These are phyloP conservation scores for Bergia sp. DNA, from an alignment of 92 coral and sea anemone genomes.

Conservation along the genomic window DNA sequence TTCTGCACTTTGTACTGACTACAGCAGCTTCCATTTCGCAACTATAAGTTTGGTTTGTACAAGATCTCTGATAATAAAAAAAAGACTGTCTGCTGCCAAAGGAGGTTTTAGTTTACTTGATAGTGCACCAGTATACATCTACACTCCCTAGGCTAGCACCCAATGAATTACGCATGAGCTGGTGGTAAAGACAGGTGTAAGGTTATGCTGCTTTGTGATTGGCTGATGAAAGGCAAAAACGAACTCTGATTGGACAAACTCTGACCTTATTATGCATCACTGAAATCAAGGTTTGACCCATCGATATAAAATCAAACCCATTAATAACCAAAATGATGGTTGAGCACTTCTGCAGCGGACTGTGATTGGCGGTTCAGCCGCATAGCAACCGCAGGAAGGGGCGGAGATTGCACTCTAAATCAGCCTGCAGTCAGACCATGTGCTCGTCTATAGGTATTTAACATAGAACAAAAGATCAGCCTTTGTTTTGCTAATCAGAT, in stretches of 20 bases:
- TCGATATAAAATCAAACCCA: slow-evolving; percentile 46
- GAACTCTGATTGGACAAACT: slow-evolving; percentile 61
- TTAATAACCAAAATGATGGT: slow-evolving; percentile 32
- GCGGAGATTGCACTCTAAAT: slow-evolving; percentile 11
- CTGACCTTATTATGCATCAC: slow-evolving; percentile 64
- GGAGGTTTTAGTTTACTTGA: slow-evolving; percentile 9
- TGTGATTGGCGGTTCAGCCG: slow-evolving; percentile 29
- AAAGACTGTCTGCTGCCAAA: slow-evolving; percentile 12
- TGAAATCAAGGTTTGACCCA: slow-evolving; percentile 45
- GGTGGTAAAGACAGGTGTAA: slow-evolving; percentile 80
- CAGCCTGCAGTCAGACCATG: slow-evolving; percentile 41
- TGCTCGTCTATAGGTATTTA: slow-evolving; percentile 46
- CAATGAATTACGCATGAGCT: slow-evolving; percentile 63
- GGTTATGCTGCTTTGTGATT: slow-evolving; percentile 49
- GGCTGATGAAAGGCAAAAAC: slow-evolving; percentile 51
- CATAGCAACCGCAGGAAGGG: slow-evolving; percentile 41
- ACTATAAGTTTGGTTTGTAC: not conserved
- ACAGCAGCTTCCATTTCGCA: slow-evolving; percentile 28
- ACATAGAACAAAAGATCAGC: slow-evolving; percentile 52
- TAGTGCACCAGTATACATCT: slow-evolving; percentile 34
- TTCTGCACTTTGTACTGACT: slow-evolving; percentile 16
- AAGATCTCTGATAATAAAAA: not conserved
- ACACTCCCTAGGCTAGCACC: slow-evolving; percentile 27
- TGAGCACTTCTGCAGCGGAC: slow-evolving; percentile 38
- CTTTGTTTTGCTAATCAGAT: slow-evolving; percentile 41